Base-by-base conservation (phyloP, 1,140 invertebrate species). In the Drosophila tropicalis region DNA sequence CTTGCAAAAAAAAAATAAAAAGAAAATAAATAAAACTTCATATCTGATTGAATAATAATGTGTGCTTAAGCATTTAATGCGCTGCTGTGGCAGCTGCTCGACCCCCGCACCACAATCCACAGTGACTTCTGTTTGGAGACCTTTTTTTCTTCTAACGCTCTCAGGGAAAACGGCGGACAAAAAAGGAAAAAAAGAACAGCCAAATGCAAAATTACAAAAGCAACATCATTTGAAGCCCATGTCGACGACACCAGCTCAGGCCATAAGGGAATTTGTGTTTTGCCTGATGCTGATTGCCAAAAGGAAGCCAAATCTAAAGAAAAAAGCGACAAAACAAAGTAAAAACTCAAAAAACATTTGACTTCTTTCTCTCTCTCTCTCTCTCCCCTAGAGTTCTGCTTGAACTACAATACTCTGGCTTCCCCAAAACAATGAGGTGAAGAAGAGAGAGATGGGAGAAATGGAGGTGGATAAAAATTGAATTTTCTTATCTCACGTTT, bases 1-100 rank as follows among this genome's bases (percentile, higher is more conserved):
- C 15, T 12, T 6, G 34, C 44, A 41, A 41, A 61, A 36, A 41
- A 63, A 29, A 60, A 25, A n/a, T n/a, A 67, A 81, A 68, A 72
- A 54, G 34, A 64, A 65, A 63, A 79, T 76, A 79, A 74, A 80
- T 77, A 70, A 76, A 79, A 81, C 76, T 75, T 72, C 80, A 89
- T 87, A 87, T 87, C 83, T 89, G 83, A 87, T 87, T 87, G 83
- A 87, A 87, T 87, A 87, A 87, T 87, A 87, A 87, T 87, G 76
- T 89, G 84, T 87, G 84, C 83, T 87, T 83, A 89, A 80, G 84
- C 73, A 80, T 89, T 83, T 83, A 87, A 87, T 87, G 84, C 67
- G 79, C 70, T 80, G 64, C 60, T 66, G 79, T 63, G 79, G 70
- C 77, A 80, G 73, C 70, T 79, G 76, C 79, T 69, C 12, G 58